Base-by-base conservation (phyloP, 2,888 invertebrate species). In the Conchocele bisecta region DNA sequence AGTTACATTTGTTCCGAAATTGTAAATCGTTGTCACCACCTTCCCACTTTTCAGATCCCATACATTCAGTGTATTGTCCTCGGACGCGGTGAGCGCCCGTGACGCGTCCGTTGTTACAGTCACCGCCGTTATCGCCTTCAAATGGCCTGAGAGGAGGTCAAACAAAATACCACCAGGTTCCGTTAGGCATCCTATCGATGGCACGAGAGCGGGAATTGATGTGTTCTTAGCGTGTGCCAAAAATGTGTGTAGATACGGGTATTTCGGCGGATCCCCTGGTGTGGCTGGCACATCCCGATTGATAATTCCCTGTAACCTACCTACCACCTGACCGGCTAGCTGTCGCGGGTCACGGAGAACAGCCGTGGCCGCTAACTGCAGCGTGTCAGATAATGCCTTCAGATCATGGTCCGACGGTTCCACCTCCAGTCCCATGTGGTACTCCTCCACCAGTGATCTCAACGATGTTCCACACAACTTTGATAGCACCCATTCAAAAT, bases 271-370 rank as follows among this genome's bases (percentile, higher is more conserved):
- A 66, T 91, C 90, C 0, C 83, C 84, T 1, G 88, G 84, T 0
- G 89, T 76, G 13, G 81, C 79, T 6, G 89, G 89, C 3, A 85
- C 61, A 53, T 89, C 89, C 44, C 82, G 74, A 29, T 85, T 81
- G 51, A 91, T 86, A 51, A 91, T 85, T 22, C 86, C 83, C 29
- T 89, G 85, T 17, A 92, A 83, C 42, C 92, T 88, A 6, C 91
- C 91, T 46, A 91, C 93, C 74, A 95, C 91, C 75, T 96, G 94
- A 3, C 96, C 94, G 84, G 95, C 95, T 85, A 97, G 94, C 91
- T 97, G 97, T 85, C 94, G 93, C 33, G 96, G 95, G 89, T 97
- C 96, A 83, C 95, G 95, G 85, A 94, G 94, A 59, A 97, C 91
- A 17, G 95, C 94, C 84, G 93, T 93, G 5, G 95, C 93, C 83